phyloP scores from a whole-genome alignment of 2,797 vertebrate genomes.

The Pipistrellus kuhlii region DNA sequence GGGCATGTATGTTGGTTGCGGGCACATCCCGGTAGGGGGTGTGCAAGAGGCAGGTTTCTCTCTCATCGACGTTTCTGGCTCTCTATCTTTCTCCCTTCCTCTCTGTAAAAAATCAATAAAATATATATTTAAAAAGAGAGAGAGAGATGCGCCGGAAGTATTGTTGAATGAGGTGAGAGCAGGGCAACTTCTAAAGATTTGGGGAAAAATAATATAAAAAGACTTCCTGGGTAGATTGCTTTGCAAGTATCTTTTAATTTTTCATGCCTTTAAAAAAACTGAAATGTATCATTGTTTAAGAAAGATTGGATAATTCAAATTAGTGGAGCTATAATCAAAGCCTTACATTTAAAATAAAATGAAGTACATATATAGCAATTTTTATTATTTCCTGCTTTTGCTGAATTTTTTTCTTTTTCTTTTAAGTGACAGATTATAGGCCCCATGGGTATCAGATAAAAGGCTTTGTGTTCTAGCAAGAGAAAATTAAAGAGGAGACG shows the following conservation, averaged over 20 bases:
- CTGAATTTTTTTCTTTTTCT: not conserved
- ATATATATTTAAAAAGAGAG: not conserved
- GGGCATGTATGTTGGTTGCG: too few relatives aligned
- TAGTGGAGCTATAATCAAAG: constrained; percentile 29
- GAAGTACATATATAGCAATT: not conserved
- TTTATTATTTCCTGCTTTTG: constrained; percentile 21
- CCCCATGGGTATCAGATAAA: not conserved
- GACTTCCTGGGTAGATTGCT: not conserved
- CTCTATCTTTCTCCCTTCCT: too few relatives aligned
- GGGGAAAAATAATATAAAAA: not conserved
- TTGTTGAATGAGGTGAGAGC: constrained; percentile 17
- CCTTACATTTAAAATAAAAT: constrained; percentile 33
- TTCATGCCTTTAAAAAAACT: constrained; percentile 35
- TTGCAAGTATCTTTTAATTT: constrained; percentile 25
- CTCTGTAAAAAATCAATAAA: not conserved
- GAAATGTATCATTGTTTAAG: not conserved
- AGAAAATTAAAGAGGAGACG: not conserved
- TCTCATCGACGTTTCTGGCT: too few relatives aligned
- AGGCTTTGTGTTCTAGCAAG: not conserved
- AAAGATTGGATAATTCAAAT: not conserved
- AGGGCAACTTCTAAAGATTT: not conserved
- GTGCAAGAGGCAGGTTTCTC: too few relatives aligned
- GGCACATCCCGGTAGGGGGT: too few relatives aligned
- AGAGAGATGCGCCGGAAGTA: not conserved
- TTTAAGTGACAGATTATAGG: not conserved